A percentile compares a stretch with the other conserved stretches of the same genome.
phyloP scores from a whole-genome alignment of 2,797 vertebrate species.

The Halcyon chelicuti region DNA sequence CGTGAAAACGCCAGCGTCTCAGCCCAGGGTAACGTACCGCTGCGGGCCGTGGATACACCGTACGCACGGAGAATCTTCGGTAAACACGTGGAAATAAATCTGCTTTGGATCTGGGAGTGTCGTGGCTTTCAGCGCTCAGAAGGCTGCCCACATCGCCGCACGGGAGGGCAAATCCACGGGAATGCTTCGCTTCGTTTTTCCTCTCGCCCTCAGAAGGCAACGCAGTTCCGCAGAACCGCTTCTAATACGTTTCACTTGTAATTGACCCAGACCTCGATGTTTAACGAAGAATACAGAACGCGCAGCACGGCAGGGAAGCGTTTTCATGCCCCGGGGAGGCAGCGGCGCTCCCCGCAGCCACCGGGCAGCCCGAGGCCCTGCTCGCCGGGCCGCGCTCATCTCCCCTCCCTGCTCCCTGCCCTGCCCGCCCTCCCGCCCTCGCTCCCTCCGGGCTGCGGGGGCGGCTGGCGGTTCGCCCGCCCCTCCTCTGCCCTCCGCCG shows the following conservation, averaged over 20 bases:
- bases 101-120: no score
- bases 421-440: background rate
- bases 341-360: background rate
- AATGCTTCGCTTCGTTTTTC: no score
- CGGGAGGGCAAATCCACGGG: accelerated
- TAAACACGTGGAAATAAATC: accelerated
- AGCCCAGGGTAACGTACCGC: background rate
- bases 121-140: background rate
- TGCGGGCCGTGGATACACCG: accelerated
- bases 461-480: background rate
- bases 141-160: accelerated
- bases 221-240: background rate
- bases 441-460: background rate
- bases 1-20: background rate
- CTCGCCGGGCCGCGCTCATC: background rate
- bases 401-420: background rate
- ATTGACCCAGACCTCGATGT: accelerated
- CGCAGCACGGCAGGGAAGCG: accelerated
- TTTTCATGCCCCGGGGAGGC: accelerated
- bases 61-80: accelerated
- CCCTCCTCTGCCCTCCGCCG: background rate
- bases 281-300: accelerated
- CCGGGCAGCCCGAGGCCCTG: background rate
- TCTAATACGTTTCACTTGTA: accelerated
- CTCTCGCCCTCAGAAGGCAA: accelerated